A percentile compares a stretch with the other conserved stretches of the same genome.
Conservation (phyloP, 2,113 vertebrate genomes). For the Gracilinanus agilis region DNA sequence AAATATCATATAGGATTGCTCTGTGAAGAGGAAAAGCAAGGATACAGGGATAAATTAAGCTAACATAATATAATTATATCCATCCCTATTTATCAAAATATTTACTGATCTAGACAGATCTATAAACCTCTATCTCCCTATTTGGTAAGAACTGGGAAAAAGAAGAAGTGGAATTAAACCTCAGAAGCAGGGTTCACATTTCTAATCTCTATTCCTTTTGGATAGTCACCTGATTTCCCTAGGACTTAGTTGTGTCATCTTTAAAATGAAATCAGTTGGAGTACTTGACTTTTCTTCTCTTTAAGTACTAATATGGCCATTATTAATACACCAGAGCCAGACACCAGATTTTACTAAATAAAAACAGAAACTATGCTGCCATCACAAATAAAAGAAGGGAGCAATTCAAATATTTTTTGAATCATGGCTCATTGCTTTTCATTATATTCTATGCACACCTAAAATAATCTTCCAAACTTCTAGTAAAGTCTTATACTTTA, state of each 20-base stretch:
- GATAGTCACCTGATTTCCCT: not conserved
- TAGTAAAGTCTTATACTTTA: constrained; percentile 22
- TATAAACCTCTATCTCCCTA: not conserved
- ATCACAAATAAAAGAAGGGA: constrained; percentile 43
- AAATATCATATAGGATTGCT: not conserved
- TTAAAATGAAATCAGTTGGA: not conserved
- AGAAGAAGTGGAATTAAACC: not conserved
- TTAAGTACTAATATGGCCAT: constrained; percentile 62
- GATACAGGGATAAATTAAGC: not conserved
- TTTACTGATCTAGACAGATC: not conserved
- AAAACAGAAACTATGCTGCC: constrained; percentile 49
- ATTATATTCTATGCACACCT: constrained; percentile 17
- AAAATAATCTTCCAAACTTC: constrained; percentile 28
- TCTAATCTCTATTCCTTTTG: not conserved
- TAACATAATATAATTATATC: not conserved
- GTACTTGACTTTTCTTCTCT: constrained; percentile 17
- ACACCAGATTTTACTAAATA: constrained; percentile 59
- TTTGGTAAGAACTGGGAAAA: not conserved
- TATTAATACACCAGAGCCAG: constrained; percentile 49
- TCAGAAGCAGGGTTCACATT: not conserved
- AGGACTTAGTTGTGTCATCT: not conserved
- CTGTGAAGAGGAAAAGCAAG: not conserved
- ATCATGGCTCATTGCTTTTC: constrained; percentile 44
- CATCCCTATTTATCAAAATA: not conserved
- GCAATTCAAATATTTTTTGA: constrained; percentile 47